Base-by-base conservation (phyloP, 2,888 invertebrate species). In the Oegoconia quadripuncta region DNA sequence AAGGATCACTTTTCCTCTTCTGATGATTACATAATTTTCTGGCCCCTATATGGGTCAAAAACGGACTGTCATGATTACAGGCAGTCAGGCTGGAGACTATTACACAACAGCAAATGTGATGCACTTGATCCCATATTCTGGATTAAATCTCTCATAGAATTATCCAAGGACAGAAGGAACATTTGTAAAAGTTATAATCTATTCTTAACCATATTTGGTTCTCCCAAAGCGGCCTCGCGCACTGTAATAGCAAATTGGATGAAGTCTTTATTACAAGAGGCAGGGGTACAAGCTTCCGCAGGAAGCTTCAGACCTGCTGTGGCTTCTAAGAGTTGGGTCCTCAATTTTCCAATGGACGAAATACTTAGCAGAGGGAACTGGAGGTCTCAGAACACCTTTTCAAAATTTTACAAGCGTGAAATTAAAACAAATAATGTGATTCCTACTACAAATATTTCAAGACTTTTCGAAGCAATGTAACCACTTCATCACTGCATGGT, bases 281-380 rank as follows among this genome's bases (percentile, higher is more conserved):
- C 40, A 2, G 26, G 31, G 2, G 35, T 40, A 15, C 26, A 40
- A 11, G 31, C 31, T 5, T 27, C 29, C 3, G 20, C 40, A 8
- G 40, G 40, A 3, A 40, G 40, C 16, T n/a, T 35, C 9, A 8
- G 36, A 16, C 28, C 41, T 2, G 41, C 36, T 13, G 41, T 41
- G 1, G 32, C 40, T 4, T 40, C 39, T 6, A 35, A 40, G 11
- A 26, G 17, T 15, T 40, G 31, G 31, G n/a, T 35, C 3, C 25
- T 23, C 3, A 40, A 40, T 27, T 30, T 15, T 16, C 30, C 35
- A 6, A 5, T 40, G 7, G 39, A 40, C 5, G 39, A 40, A 13
- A 40, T 40, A 11, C 18, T 40, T 8, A 18, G 11, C 6, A 23
- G 20, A 13, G 39, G 39, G 1, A 39, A 39, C 16, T 39, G 39